phyloP scores from a whole-genome alignment of 1,140 invertebrate genomes.

The Penaeus japonicus region DNA sequence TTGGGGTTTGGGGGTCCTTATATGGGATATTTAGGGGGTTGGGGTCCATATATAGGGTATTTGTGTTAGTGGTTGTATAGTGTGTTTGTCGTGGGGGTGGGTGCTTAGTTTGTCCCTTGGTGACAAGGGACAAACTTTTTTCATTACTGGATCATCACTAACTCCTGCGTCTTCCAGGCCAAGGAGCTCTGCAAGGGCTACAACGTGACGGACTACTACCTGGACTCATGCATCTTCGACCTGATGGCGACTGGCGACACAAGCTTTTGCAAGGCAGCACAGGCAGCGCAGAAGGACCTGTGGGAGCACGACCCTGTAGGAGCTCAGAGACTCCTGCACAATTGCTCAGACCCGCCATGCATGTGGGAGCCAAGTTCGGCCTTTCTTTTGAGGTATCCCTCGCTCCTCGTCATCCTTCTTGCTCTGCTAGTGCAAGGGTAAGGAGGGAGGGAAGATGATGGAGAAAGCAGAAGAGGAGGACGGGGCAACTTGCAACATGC shows the following conservation, averaged over 20 bases:
- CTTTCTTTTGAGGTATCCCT: not conserved
- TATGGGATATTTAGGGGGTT: no score
- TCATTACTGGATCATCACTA: slow-evolving; percentile 66
- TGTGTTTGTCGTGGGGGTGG: no score
- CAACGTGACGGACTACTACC: slow-evolving; percentile 68
- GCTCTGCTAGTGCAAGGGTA: not conserved
- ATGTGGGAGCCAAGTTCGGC: slow-evolving; percentile 41
- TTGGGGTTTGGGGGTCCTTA: slow-evolving; percentile 54
- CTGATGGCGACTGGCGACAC: slow-evolving; percentile 68
- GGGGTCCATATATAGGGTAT: no score
- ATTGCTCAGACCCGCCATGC: slow-evolving; percentile 56
- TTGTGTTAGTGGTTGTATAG: no score
- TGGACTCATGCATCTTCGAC: slow-evolving; percentile 73
- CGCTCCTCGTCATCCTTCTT: not conserved
- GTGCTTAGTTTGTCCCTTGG: no score
- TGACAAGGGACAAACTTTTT: no score
- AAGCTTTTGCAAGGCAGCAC: slow-evolving; percentile 66
- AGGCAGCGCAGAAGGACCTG: slow-evolving; percentile 67
- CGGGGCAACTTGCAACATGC: no score
- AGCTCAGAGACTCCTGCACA: slow-evolving; percentile 49
- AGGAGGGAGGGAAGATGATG: not conserved
- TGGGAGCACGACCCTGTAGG: slow-evolving; percentile 63
- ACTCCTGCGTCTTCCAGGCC: slow-evolving; percentile 67
- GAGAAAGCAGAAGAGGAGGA: no score
- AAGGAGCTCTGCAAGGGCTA: slow-evolving; percentile 63